These are phyloP conservation scores for Nemurella pictetii DNA, from an alignment of 2,888 invertebrate species.

Conservation along the genomic window DNA sequence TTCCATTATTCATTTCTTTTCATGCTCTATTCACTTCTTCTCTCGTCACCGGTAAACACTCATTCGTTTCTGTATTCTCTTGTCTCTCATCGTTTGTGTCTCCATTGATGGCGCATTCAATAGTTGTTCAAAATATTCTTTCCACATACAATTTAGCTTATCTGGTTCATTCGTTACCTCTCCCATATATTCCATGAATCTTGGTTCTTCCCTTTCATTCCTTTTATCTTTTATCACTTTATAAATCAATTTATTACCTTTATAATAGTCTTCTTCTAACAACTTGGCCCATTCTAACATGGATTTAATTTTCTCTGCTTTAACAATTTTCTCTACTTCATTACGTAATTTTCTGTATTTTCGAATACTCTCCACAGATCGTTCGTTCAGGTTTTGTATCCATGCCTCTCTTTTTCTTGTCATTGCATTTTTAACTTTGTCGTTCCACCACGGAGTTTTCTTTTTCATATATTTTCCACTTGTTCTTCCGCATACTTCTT, in stretches of 20 bases:
- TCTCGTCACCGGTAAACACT: neutral
- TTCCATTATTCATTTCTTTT: neutral
- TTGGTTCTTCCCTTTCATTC: neutral
- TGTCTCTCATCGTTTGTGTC: too few relatives aligned
- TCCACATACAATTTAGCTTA: neutral
- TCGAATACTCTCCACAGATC: too few relatives aligned
- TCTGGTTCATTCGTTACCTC: neutral
- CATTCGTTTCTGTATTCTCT: too few relatives aligned
- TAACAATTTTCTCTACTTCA: neutral
- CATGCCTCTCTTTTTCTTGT: neutral
- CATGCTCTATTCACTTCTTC: neutral
- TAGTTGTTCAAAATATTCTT: neutral
- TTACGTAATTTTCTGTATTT: neutral
- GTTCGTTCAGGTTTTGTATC: too few relatives aligned
- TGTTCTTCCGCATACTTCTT: neutral
- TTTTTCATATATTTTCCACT: neutral
- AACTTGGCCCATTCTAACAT: neutral
- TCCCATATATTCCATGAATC: neutral
- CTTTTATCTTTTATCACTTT: neutral
- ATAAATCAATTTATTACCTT: neutral
- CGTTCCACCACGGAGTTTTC: neutral
- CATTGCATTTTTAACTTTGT: neutral
- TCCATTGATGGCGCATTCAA: too few relatives aligned
- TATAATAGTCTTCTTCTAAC: neutral
- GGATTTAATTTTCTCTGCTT: neutral